These are phyloP conservation scores for Gallirallus australis DNA, from an alignment of 2,797 vertebrate genomes.

Conservation along the genomic window DNA sequence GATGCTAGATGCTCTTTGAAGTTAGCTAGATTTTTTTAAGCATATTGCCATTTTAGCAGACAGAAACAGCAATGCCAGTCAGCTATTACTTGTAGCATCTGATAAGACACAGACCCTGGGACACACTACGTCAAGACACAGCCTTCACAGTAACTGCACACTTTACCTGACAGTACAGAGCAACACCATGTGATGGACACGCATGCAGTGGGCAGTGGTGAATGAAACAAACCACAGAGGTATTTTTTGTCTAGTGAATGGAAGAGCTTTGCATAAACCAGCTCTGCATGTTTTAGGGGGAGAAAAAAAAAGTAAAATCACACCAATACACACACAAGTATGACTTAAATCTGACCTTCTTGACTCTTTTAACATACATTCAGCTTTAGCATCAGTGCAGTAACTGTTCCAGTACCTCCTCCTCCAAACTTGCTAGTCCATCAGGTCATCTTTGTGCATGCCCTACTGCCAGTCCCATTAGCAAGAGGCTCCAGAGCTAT, in stretches of 20 bases:
- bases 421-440: neutral
- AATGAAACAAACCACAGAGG: neutral
- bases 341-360: neutral
- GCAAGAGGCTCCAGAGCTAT: neutral
- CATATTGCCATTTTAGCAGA: neutral
- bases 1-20: neutral
- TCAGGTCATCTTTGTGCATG: neutral
- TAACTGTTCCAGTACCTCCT: neutral
- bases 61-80: neutral
- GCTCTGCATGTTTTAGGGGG: accelerated
- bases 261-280: neutral
- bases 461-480: neutral
- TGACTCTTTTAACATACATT: neutral
- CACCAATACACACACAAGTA: neutral
- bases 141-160: neutral
- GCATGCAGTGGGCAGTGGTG: neutral
- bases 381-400: neutral
- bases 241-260: neutral
- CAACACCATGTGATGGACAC: accelerated
- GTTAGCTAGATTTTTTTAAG: neutral
- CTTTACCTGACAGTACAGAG: neutral
- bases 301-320: neutral
- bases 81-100: neutral
- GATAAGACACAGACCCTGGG: neutral
- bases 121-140: neutral